Percentiles rank a stretch among this genome's conserved stretches.
phyloP scores from a whole-genome alignment of 2,113 vertebrate genomes.

The Cottus gobio region DNA sequence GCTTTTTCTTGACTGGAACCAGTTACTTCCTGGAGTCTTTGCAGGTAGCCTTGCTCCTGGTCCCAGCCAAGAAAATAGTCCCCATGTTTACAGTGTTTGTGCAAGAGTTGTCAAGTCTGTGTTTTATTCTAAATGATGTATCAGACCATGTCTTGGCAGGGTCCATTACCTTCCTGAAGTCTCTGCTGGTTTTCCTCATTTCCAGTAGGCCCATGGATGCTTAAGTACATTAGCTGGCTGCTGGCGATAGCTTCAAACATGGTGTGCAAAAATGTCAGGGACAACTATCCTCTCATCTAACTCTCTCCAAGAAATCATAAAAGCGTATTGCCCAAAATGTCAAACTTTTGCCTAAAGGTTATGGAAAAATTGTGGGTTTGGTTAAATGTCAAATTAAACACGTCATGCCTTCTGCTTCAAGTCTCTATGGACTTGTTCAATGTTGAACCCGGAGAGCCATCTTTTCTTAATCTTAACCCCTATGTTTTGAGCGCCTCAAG shows the following conservation, averaged over 20 bases:
- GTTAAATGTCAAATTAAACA: slow-evolving; percentile 9
- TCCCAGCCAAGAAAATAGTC: not conserved
- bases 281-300: not conserved
- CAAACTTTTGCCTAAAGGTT: not conserved
- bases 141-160: not conserved
- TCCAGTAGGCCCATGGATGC: not conserved
- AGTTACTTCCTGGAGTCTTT: not conserved
- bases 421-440: not conserved
- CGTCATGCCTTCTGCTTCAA: not conserved
- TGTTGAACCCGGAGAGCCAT: not conserved
- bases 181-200: not conserved
- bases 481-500: not conserved
- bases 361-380: not conserved
- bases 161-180: not conserved
- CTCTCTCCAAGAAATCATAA: not conserved
- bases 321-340: not conserved
- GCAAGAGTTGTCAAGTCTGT: not conserved
- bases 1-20: not conserved
- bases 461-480: not conserved
- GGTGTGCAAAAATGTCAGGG: not conserved
- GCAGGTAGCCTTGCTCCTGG: not conserved
- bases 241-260: not conserved
- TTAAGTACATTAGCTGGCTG: not conserved
- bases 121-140: not conserved
- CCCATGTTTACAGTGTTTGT: not conserved